These are phyloP conservation scores for Montipora capricornis DNA, from an alignment of 64 coral and sea anemone genomes.

Conservation along the genomic window DNA sequence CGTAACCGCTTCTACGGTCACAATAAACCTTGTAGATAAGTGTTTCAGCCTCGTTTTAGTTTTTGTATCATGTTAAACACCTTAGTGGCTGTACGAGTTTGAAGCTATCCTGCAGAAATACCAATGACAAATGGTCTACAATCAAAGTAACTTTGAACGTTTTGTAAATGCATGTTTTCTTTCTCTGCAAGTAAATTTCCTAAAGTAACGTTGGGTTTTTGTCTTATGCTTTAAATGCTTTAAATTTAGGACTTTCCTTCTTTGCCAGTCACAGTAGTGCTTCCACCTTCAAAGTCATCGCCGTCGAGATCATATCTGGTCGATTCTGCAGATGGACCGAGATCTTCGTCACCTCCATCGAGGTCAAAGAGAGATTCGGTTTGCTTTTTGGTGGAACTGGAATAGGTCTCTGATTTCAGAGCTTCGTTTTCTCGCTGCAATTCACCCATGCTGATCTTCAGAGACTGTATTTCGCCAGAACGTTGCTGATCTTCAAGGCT, in stretches of 20 bases:
- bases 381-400: not conserved
- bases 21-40: too few relatives aligned
- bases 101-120: too few relatives aligned
- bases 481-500: constrained; percentile 52
- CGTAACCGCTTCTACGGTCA: too few relatives aligned
- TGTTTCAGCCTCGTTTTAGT: too few relatives aligned
- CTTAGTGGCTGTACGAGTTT: too few relatives aligned
- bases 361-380: constrained; percentile 7
- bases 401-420: constrained; percentile 13
- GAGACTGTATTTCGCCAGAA: constrained; percentile 23
- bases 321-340: constrained; percentile 41
- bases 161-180: too few relatives aligned
- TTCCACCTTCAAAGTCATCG: constrained; percentile 35
- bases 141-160: too few relatives aligned
- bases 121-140: too few relatives aligned
- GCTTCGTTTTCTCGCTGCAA: constrained; percentile 41
- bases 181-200: too few relatives aligned
- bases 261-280: constrained; percentile 10
- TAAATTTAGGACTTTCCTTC: constrained; percentile 23
- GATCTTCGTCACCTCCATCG: constrained; percentile 25
- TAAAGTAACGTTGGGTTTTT: too few relatives aligned
- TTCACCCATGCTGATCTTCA: not conserved
- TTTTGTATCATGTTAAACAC: too few relatives aligned
- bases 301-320: constrained; percentile 48
- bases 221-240: too few relatives aligned